Evolutionary conservation across 2,888 invertebrate genomes (phyloP), one percentile per base, ranked within the genome.

Genomic region (Heliothis peltigera): DNA sequence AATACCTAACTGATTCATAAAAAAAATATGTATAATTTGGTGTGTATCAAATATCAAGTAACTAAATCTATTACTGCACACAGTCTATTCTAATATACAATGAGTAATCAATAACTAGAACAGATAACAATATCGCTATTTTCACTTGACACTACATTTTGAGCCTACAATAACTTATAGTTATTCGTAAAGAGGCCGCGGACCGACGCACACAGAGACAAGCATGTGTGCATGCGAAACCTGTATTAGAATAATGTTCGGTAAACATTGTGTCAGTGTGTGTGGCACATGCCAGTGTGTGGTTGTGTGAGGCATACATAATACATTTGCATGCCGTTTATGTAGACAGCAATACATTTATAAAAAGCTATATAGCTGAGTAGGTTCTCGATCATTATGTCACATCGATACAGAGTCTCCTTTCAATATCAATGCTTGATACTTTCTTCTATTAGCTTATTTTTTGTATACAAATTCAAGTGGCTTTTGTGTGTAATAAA

Each of bases 341-440:
- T 86, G 89, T 89, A 84, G 82, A 85, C 84, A 86, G 82, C 82
- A 44, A 7, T 55, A 42, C 17, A 53, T 83, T 86, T 83, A 84
- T 84, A 84, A 22, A 73, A 49, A 82, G 67, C 82, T 77, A 76
- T 75, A 75, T 77, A 72, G 77, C 83, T 82, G 87, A 87, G 89
- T 88, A 88, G 39, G 39, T 39, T 39, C 85, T 89, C 89, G 89
- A 90, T 89, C 90, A 91, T 88, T 90, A 88, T 91, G 92, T 91
- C 91, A 92, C 82, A 81, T 84, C 76, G 74, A 84, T 69, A 72
- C 60, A 55, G 53, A 55, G 53, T 43, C 56, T 57, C 52, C 56
- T 75, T 70, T 57, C 56, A 49, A 70, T 56, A 75, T 70, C 66
- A 65, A 53, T 63, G 60, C 48, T 68, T 64, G 57, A 53, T 52